Evolutionary conservation across 2,797 vertebrate species (phyloP).

Genomic region (Sternarchorhynchus goeldii): DNA sequence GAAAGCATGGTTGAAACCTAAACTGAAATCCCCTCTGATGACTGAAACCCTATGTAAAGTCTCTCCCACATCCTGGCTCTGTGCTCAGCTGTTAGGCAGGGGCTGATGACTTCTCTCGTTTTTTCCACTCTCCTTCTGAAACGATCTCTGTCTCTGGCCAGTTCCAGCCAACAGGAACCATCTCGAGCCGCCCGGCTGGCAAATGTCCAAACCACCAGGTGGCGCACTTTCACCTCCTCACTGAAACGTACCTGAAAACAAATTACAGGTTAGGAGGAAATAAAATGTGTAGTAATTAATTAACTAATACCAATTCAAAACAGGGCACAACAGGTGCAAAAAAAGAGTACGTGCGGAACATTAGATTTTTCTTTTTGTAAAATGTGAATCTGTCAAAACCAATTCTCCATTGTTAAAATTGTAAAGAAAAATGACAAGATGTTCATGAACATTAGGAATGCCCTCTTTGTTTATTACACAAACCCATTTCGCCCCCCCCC

Average conservation of each 20-base stretch:
- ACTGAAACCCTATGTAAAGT: conserved; percentile 13
- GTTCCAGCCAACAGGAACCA: conserved; percentile 54
- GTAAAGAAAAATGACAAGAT: too few species aligned
- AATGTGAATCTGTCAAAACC: too few species aligned
- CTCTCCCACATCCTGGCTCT: conserved; percentile 46
- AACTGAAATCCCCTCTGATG: too few species aligned
- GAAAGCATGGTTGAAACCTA: background rate
- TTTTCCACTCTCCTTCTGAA: conserved; percentile 54
- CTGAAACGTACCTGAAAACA: conserved; percentile 55
- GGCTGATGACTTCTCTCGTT: conserved; percentile 35
- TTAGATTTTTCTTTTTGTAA: too few species aligned
- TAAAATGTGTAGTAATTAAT: background rate
- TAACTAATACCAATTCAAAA: background rate
- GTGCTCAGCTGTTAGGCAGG: conserved; percentile 51
- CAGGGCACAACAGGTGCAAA: background rate
- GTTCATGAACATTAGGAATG: too few species aligned
- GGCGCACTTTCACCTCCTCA: conserved; percentile 35
- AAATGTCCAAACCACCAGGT: conserved; percentile 44
- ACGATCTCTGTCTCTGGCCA: conserved; percentile 54
- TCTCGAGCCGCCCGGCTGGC: conserved; percentile 38
- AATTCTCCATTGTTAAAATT: too few species aligned
- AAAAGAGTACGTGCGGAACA: too few species aligned
- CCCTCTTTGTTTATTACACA: too few species aligned
- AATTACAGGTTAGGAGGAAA: background rate
- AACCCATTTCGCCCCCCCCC: too few species aligned